Base-by-base conservation (phyloP, 2,113 vertebrate species). In the Microcebus tavaratra region DNA sequence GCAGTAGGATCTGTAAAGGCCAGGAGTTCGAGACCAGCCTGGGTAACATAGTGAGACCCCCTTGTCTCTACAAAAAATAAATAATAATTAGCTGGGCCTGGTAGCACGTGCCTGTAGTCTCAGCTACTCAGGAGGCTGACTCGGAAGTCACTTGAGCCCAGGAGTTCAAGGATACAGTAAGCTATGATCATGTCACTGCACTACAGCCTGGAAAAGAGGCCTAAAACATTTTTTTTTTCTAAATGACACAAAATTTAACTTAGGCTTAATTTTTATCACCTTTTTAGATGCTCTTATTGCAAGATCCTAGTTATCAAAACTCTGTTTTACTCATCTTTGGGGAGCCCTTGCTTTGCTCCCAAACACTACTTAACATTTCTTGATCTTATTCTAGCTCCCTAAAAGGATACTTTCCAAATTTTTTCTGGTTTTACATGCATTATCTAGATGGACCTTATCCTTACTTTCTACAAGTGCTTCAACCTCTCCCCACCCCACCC, bases 361-460 rank as follows among this genome's bases (percentile, higher is more conserved):
- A 31, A 91, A 93, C 15, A 57, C 23, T 59, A 90, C 50, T 88
- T 91, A 31, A 75, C 11, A 70, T 85, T 96, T 91, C 63, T 95
- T 53, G 61, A 13, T 92, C 45, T 95, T 42, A 80, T 9, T 84
- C 21, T 85, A 63, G 27, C 39, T 94, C 57, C 15, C 15, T 29
- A 86, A 53, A 5, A 63, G 31, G 42, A n/a, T 72, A 6, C 59
- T 95, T 92, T 68, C 10, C 50, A 89, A 87, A 96, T 17, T 8
- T 85, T 78, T 88, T 75, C 34, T 36, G 4, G 34, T 84, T 93
- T 42, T 70, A 25, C 20, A 9, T 34, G 20, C 21, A 73, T 65
- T 70, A 34, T 21, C 57, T 61, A 70, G 83, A 78, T 21, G 3
- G 23, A 84, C 34, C 21, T 45, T 65, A 87, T 25, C 11, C 14